phyloP scores from a whole-genome alignment of 2,888 invertebrate species.

The Scaptomyza cyrtandrae region DNA sequence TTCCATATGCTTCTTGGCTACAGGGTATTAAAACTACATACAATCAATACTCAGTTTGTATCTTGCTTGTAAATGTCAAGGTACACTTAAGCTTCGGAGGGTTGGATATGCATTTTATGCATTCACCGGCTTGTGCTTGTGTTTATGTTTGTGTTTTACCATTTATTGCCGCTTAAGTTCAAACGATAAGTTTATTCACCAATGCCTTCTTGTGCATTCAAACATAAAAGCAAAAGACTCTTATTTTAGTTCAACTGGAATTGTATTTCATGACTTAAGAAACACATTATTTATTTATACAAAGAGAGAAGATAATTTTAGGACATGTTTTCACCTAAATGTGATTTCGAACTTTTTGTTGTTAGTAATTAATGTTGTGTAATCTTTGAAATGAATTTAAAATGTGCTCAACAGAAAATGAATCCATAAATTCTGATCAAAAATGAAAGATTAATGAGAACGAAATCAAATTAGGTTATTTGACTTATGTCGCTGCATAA shows the following conservation, averaged over 20 bases:
- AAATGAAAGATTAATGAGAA: conserved; percentile 8
- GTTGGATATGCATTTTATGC: background rate
- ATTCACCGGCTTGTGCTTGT: background rate
- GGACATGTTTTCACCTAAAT: too few relatives aligned
- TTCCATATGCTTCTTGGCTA: background rate
- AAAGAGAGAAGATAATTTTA: background rate
- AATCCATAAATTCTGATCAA: conserved; percentile 25
- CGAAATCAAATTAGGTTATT: conserved; percentile 9
- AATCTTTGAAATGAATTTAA: background rate
- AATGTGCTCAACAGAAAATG: background rate
- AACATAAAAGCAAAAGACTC: background rate
- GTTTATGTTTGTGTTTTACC: background rate
- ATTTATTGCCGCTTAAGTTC: background rate
- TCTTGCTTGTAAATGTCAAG: conserved; percentile 3
- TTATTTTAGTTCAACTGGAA: background rate
- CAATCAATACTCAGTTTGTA: background rate
- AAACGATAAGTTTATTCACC: too few relatives aligned
- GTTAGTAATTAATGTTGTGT: background rate
- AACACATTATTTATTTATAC: too few relatives aligned
- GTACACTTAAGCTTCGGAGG: background rate
- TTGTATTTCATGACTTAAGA: background rate
- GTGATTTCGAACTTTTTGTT: too few relatives aligned
- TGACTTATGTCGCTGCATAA: conserved; percentile 63
- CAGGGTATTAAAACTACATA: background rate
- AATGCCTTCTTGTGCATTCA: too few relatives aligned